Conservation (phyloP, 2,888 invertebrate species). For the Chalcosyrphus nemorum region DNA sequence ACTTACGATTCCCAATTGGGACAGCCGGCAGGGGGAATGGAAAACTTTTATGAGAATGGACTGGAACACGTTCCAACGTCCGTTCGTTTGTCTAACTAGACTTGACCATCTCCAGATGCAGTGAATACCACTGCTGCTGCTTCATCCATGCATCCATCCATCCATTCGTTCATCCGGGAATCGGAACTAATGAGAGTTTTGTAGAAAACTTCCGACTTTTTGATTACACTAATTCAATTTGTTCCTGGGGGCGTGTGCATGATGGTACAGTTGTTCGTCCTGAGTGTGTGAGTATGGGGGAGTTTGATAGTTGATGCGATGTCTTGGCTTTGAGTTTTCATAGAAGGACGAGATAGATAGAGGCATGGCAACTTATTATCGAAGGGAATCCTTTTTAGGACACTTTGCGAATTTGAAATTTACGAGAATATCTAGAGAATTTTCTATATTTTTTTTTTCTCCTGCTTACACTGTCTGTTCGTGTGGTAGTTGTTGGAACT, state of each 20-base stretch:
- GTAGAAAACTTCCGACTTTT: constrained; percentile 75
- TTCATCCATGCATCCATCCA: constrained; percentile 61
- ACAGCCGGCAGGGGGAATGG: no score
- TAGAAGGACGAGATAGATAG: constrained; percentile 5
- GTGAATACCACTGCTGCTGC: background rate
- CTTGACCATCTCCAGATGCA: constrained; percentile 53
- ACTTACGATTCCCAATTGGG: constrained; percentile 66
- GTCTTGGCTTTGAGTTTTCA: constrained; percentile 47
- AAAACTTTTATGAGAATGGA: constrained; percentile 64
- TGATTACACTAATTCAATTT: constrained; percentile 76
- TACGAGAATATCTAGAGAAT: constrained; percentile 60
- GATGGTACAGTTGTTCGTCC: background rate
- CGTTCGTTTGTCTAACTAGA: constrained; percentile 54
- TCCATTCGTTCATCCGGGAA: constrained; percentile 69
- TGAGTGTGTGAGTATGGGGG: constrained; percentile 6
- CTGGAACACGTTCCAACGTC: constrained; percentile 56
- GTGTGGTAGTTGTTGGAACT: constrained; percentile 42
- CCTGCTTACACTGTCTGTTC: background rate
- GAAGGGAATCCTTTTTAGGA: constrained; percentile 67
- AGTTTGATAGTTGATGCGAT: constrained; percentile 68
- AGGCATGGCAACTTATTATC: constrained; percentile 68
- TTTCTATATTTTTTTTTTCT: constrained; percentile 8
- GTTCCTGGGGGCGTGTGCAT: constrained; percentile 59
- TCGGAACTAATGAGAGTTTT: constrained; percentile 73
- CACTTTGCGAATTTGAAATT: constrained; percentile 71